Evolutionary conservation across 1,140 invertebrate species (phyloP).

Genomic region (Lepidurus couesii): DNA sequence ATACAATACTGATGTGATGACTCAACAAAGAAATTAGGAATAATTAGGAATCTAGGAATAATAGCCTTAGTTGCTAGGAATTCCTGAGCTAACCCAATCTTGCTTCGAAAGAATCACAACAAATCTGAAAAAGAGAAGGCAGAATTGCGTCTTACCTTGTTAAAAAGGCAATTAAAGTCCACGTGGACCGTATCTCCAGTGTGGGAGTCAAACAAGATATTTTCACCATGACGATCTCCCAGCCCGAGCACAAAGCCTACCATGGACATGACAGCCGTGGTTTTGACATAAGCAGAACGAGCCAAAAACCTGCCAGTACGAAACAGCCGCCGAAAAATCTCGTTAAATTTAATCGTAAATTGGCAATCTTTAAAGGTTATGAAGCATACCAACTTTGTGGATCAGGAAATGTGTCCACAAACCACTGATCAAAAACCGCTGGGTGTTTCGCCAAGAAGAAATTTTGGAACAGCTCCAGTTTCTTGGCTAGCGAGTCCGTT

Average conservation of each 20-base stretch:
- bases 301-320: conserved; percentile 64
- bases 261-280: conserved; percentile 95
- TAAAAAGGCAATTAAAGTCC: conserved; percentile 97
- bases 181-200: conserved; percentile 93
- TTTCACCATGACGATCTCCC: conserved; percentile 96
- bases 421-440: conserved; percentile 86
- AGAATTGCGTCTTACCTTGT: conserved; percentile 54
- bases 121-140: conserved; percentile 40
- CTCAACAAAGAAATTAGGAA: conserved; percentile 23
- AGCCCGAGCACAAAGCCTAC: conserved; percentile 95
- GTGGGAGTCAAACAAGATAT: conserved; percentile 86
- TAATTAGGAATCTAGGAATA: neutral
- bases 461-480: conserved; percentile 63
- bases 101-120: too few species aligned
- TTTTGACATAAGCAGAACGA: conserved; percentile 76
- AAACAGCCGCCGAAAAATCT: conserved; percentile 9
- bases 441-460: conserved; percentile 65
- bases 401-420: conserved; percentile 77
- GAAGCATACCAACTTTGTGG: conserved; percentile 71
- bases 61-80: neutral
- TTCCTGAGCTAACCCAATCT: neutral
- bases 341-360: conserved; percentile 3
- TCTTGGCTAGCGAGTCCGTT: conserved; percentile 60
- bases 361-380: neutral
- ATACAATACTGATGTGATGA: conserved; percentile 35